phyloP scores from a whole-genome alignment of 2,888 invertebrate species.

The Drosophila suboccidentalis region DNA sequence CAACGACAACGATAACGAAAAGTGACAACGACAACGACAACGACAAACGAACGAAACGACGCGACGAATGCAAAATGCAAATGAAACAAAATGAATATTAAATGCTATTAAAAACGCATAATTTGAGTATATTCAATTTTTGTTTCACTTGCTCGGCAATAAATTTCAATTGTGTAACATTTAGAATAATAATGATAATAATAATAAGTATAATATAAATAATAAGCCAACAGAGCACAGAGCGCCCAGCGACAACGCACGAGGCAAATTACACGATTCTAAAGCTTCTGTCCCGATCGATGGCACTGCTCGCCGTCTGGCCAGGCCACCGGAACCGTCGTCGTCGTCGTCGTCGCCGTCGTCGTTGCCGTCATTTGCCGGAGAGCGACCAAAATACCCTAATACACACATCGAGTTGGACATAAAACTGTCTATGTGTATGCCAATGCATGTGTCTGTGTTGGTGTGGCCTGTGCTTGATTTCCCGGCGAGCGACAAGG shows the following conservation, averaged over 20 bases:
- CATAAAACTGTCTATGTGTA: slow-evolving; percentile 41
- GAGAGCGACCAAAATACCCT: slow-evolving; percentile 63
- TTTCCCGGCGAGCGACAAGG: slow-evolving; percentile 63
- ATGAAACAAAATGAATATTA: slow-evolving; percentile 68
- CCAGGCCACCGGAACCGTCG: slow-evolving; percentile 59
- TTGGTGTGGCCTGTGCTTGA: slow-evolving; percentile 18
- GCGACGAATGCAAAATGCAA: slow-evolving; percentile 32
- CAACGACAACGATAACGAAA: slow-evolving; percentile 18
- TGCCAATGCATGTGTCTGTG: slow-evolving; percentile 12
- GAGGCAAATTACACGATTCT: slow-evolving; percentile 81
- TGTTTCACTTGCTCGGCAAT: slow-evolving; percentile 63
- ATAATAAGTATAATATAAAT: slow-evolving; percentile 13
- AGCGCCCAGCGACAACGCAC: slow-evolving; percentile 70
- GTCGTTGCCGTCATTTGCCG: slow-evolving; percentile 36
- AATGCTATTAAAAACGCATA: slow-evolving; percentile 65
- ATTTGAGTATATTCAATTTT: slow-evolving; percentile 54
- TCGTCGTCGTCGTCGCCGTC: slow-evolving; percentile 18
- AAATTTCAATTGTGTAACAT: slow-evolving; percentile 31
- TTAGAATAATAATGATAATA: not conserved
- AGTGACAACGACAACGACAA: slow-evolving; percentile 22
- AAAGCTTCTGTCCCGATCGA: slow-evolving; percentile 73
- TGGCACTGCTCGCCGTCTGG: slow-evolving; percentile 69
- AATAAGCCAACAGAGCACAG: slow-evolving; percentile 43
- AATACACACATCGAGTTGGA: slow-evolving; percentile 59
- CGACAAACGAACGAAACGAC: slow-evolving; percentile 25